Percentiles rank a stretch among this genome's conserved stretches.
Conservation (phyloP, 2,113 vertebrate species). For the Forbesichthys agassizii region DNA sequence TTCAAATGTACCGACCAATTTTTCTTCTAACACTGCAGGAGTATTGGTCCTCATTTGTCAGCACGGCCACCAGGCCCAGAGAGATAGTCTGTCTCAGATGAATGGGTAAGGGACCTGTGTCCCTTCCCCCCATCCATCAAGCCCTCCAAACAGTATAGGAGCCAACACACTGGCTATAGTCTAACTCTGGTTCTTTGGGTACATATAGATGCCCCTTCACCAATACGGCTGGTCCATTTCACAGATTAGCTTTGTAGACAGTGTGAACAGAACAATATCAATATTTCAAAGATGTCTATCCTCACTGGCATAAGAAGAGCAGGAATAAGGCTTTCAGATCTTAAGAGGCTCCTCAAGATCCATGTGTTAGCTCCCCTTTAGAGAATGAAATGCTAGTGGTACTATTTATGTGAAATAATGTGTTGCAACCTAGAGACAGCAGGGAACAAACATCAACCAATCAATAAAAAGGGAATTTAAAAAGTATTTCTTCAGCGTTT, state of each 20-base stretch:
- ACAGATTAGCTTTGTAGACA: background rate
- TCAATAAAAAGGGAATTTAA: conserved; percentile 11
- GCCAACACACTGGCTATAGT: conserved; percentile 38
- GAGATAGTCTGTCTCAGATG: conserved; percentile 64
- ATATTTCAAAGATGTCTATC: background rate
- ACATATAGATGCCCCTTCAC: conserved; percentile 1
- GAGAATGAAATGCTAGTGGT: too few species aligned
- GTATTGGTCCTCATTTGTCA: conserved; percentile 60
- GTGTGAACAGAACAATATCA: conserved; percentile 2
- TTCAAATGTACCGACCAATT: conserved; percentile 13
- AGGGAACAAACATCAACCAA: background rate
- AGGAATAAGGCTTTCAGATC: too few species aligned
- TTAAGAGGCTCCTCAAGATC: too few species aligned
- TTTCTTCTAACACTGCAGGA: conserved; percentile 30
- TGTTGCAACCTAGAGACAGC: too few species aligned
- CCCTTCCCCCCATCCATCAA: conserved; percentile 59
- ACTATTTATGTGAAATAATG: too few species aligned
- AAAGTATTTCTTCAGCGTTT: conserved; percentile 33
- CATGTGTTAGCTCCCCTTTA: too few species aligned
- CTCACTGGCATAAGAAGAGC: too few species aligned
- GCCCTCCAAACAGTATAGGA: conserved; percentile 36
- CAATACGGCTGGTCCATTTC: conserved; percentile 3
- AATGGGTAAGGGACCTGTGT: conserved; percentile 48
- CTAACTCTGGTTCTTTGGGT: conserved; percentile 13
- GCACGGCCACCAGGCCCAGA: conserved; percentile 39